Evolutionary conservation across 2,888 invertebrate species (phyloP), one percentile per base, ranked within the genome.

Genomic region (Euproctis similis): DNA sequence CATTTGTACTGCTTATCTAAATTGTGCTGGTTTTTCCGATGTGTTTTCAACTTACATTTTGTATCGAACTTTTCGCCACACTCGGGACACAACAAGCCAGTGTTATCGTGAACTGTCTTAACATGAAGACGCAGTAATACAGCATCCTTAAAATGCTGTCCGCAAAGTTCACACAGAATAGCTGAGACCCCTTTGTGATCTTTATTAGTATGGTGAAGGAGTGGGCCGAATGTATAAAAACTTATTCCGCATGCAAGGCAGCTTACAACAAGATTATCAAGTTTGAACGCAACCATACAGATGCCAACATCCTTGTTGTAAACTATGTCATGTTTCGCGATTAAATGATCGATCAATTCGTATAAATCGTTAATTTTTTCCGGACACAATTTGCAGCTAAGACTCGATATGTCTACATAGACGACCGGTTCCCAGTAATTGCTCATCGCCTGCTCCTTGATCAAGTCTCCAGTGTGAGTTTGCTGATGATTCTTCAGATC

Each of bases 1-100:
- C 89, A 89, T 28, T 81, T 82, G 43, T 76, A 86, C 14, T 81
- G 86, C 36, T 81, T 86, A 16, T 85, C 84, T 7, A 73, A 30
- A 19, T 74, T 70, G n/a, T 81, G 81, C 5, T 60, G 62, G 20
- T 76, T 72, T 14, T 72, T 73, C 39, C 73, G 74, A 41, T 87
- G 87, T 0, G 78, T 86, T 24, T 72, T 77, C 12, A 86, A 41
- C 22, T 87, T 87, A 0, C 75, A 63, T n/a, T 71, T 59, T 1
- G 82, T 76, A 1, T 85, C 76, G 30, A 87, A 87, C 11, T 76
- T 74, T 24, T 81, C 85, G 0, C 81, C 76, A 29, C 81, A 82
- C 24, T 77, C 77, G 0, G 74, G 57, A 39, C 85, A 85, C 0
- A 76, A 49, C 1, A 72, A 23, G 0, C 71, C 69, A 0, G 59